Evolutionary conservation across 2,797 vertebrate genomes (phyloP).

Genomic region (Pteronotus mesoamericanus): DNA sequence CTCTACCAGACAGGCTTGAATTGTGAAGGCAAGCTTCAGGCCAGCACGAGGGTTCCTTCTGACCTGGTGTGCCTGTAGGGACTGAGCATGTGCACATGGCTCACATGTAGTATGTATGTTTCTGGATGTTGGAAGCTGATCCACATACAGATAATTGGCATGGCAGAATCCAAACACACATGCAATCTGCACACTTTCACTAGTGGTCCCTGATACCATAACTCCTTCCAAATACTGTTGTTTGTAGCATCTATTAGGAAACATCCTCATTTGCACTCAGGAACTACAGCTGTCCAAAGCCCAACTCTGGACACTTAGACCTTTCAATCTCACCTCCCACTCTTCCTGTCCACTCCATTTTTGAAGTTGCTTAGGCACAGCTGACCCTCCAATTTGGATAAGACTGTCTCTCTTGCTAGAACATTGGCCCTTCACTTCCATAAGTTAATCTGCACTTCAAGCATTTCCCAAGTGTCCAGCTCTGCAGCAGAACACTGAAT

Average conservation of each 20-base stretch:
- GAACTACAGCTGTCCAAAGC: not conserved
- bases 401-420: not conserved
- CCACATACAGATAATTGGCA: not conserved
- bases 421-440: too few species aligned
- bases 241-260: not conserved
- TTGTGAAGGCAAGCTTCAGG: not conserved
- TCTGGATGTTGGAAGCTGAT: not conserved
- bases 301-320: not conserved
- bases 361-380: not conserved
- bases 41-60: not conserved
- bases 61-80: not conserved
- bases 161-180: not conserved
- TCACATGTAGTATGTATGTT: not conserved
- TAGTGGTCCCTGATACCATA: not conserved
- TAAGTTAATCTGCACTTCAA: too few species aligned
- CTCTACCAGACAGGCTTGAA: not conserved
- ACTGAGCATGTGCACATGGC: too few species aligned
- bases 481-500: not conserved
- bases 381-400: not conserved
- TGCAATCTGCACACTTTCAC: not conserved
- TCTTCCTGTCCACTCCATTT: not conserved
- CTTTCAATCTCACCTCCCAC: not conserved
- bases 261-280: not conserved
- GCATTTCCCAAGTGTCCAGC: not conserved
- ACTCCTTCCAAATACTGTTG: not conserved